phyloP scores from a whole-genome alignment of 2,113 vertebrate genomes.

The Ptilorrhoa leucosticta region DNA sequence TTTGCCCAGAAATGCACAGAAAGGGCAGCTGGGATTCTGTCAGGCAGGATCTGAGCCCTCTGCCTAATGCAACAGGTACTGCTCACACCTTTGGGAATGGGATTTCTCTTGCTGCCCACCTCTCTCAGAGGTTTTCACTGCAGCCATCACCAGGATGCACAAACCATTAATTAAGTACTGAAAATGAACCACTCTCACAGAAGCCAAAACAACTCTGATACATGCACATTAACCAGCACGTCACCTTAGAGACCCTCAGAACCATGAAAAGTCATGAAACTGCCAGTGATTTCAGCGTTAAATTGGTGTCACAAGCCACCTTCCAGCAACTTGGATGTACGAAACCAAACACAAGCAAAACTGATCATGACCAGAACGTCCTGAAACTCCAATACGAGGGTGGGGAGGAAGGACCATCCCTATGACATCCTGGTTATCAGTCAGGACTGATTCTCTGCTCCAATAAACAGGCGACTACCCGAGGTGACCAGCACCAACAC shows the following conservation, averaged over 20 bases:
- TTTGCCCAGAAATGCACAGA: not conserved
- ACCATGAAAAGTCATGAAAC: fast-evolving
- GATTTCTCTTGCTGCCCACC: not conserved
- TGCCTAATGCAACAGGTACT: not conserved
- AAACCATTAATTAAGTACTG: not conserved
- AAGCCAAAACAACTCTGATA: not conserved
- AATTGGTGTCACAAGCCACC: not conserved
- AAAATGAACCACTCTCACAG: not conserved
- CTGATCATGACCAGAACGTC: fast-evolving
- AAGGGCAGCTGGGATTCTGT: not conserved
- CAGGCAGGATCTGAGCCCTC: not conserved
- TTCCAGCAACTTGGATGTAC: not conserved
- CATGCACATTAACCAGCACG: not conserved
- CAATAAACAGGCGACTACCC: not conserved
- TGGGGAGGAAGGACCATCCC: not conserved
- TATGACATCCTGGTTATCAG: not conserved
- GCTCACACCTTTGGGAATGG: not conserved
- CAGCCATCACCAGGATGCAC: not conserved
- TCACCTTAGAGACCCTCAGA: not conserved
- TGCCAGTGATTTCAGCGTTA: not conserved
- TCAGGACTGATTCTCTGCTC: not conserved
- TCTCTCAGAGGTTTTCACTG: not conserved
- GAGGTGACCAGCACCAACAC: not conserved
- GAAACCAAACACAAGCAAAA: not conserved
- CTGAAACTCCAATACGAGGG: fast-evolving